Conservation (phyloP, 2,113 vertebrate species). For the Gracilinanus agilis region DNA sequence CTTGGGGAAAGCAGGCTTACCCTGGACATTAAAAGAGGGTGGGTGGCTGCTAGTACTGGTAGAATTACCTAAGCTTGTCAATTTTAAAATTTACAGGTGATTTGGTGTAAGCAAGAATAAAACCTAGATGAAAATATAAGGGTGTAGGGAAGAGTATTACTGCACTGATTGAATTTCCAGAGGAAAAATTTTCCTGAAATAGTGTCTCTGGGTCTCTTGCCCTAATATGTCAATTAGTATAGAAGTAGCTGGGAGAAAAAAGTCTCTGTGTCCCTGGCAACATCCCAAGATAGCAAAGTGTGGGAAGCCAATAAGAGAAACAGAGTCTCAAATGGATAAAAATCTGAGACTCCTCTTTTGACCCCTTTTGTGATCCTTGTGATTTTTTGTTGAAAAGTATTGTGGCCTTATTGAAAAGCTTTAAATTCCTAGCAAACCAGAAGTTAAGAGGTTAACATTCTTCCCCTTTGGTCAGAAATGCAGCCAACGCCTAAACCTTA, state of each 20-base stretch:
- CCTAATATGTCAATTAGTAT: neutral
- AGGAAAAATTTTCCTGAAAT: neutral
- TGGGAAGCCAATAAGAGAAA: too few species aligned
- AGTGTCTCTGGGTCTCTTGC: neutral
- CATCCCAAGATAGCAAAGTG: neutral
- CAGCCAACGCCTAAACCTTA: too few species aligned
- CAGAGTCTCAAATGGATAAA: too few species aligned
- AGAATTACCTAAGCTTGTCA: neutral
- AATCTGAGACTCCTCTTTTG: too few species aligned
- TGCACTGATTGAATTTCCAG: neutral
- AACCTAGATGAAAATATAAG: neutral
- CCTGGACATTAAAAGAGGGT: neutral
- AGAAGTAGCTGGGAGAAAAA: neutral
- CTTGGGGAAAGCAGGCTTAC: neutral
- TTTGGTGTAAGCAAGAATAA: neutral
- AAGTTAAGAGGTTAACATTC: too few species aligned
- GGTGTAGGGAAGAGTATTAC: neutral
- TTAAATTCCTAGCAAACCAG: too few species aligned
- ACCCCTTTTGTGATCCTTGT: too few species aligned
- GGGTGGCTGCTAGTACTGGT: neutral
- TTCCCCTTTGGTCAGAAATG: too few species aligned
- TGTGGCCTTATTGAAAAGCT: too few species aligned
- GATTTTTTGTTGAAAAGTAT: too few species aligned
- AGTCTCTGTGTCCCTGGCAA: neutral
- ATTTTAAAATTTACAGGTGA: neutral